These are phyloP conservation scores for Gallinago nigripennis DNA, from an alignment of 2,797 vertebrate genomes.

Conservation along the genomic window DNA sequence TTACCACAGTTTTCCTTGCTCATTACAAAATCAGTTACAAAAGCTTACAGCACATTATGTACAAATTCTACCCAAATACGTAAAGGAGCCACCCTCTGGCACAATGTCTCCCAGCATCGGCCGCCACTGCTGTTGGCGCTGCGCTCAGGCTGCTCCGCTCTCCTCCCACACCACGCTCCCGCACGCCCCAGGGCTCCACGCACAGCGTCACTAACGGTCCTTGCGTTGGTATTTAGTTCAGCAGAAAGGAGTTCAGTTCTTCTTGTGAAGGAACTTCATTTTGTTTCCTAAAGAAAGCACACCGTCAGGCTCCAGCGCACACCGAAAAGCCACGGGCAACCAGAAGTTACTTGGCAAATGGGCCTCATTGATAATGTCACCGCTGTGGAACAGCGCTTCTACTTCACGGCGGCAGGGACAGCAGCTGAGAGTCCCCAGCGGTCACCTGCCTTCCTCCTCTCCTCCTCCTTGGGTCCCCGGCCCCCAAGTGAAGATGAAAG, in stretches of 20 bases:
- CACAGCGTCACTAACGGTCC: neutral
- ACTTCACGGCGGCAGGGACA: neutral
- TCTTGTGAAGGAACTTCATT: conserved; percentile 99
- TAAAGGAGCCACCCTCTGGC: neutral
- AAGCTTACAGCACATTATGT: conserved; percentile 92
- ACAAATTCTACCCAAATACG: conserved; percentile 78
- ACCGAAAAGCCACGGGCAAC: neutral
- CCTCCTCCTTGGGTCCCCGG: neutral
- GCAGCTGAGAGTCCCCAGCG: rapidly evolving
- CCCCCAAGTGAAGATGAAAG: neutral
- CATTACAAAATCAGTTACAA: conserved; percentile 80
- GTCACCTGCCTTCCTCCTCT: neutral
- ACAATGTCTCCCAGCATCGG: neutral
- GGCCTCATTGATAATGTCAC: neutral
- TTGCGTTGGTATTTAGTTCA: neutral
- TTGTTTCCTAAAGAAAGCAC: conserved; percentile 87
- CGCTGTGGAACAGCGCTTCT: neutral
- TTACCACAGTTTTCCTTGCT: conserved; percentile 82
- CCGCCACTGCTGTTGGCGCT: neutral
- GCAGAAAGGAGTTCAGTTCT: conserved; percentile 83
- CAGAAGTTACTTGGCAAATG: neutral
- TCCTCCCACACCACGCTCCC: neutral
- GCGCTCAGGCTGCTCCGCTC: neutral
- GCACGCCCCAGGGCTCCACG: neutral
- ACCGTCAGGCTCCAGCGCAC: neutral